Base-by-base conservation (phyloP, 2,113 vertebrate species). In the Neolamprologus toae region DNA sequence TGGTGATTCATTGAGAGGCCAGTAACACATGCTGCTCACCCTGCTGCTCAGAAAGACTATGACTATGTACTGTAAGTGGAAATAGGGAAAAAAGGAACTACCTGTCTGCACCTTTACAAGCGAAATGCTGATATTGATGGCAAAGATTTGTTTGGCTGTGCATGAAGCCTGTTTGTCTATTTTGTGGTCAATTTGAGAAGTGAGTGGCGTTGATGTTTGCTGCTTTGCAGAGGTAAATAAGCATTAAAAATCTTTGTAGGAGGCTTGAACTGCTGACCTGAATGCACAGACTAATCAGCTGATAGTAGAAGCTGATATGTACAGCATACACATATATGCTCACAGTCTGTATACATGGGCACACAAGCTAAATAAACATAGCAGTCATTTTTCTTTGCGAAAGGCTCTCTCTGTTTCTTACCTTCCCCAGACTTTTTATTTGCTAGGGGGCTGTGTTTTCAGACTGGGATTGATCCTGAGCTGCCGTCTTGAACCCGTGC, bases 391-490 rank as follows among this genome's bases (percentile, higher is more conserved):
- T 28, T 90, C 81, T 85, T 84, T 90, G 73, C 10, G 3, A 86
- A 84, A 88, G 63, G 59, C 71, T 91, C 42, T 82, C 57, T 86
- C 78, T 88, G 55, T 84, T 78, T 89, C 85, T 89, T 76, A 87
- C 85, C 92, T 90, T 90, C 40, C 45, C 54, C 86, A 90, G 76
- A 90, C 89, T 92, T 95, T 91, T 85, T 93, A 93, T 95, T 94
- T 94, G 93, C 90, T 86, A 45, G 79, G 89, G 87, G 92, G 40
- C 85, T 90, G 89, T 92, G 90, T 89, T 95, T 92, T 94, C 89
- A 92, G 92, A 91, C 93, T 66, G 53, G 93, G 95, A 95, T 94
- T 95, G 95, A 96, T 96, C 92, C 91, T 90, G 92, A 93, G 92
- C 90, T 88, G 82, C 90, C 35, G 68, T 95, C 91, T 94, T 94